These are phyloP conservation scores for Philaethria dido DNA, from an alignment of 2,888 invertebrate genomes.

Conservation along the genomic window DNA sequence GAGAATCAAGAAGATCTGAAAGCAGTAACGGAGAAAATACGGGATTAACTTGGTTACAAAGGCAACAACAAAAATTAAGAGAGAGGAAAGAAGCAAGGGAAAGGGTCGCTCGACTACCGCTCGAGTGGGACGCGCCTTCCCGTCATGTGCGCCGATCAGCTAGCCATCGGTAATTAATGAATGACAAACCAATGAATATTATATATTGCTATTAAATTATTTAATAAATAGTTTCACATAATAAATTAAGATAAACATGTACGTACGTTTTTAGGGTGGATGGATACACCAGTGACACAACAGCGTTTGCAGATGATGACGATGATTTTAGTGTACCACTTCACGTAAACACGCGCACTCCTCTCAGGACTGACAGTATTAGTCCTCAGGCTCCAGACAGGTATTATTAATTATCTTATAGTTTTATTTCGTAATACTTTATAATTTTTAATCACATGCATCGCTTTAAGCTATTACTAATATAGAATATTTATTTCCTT, in stretches of 20 bases:
- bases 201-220: too few species aligned
- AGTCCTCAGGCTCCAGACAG: conserved; percentile 79
- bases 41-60: conserved; percentile 91
- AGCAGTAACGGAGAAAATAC: conserved; percentile 65
- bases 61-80: conserved; percentile 91
- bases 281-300: conserved; percentile 91
- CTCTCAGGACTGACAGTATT: conserved; percentile 71
- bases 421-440: not conserved
- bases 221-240: too few species aligned
- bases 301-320: conserved; percentile 90
- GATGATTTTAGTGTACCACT: conserved; percentile 88
- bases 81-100: conserved; percentile 90
- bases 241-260: not conserved
- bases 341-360: conserved; percentile 85
- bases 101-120: conserved; percentile 88
- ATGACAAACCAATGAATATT: not conserved
- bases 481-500: conserved; percentile 36
- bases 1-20: conserved; percentile 74
- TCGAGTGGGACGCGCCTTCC: conserved; percentile 84
- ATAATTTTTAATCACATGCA: not conserved
- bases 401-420: conserved; percentile 46
- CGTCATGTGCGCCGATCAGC: conserved; percentile 78
- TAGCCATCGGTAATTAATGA: conserved; percentile 70
- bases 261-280: conserved; percentile 81
- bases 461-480: not conserved